Base-by-base conservation (phyloP, 1,140 invertebrate genomes). In the Drosophila bocqueti region DNA sequence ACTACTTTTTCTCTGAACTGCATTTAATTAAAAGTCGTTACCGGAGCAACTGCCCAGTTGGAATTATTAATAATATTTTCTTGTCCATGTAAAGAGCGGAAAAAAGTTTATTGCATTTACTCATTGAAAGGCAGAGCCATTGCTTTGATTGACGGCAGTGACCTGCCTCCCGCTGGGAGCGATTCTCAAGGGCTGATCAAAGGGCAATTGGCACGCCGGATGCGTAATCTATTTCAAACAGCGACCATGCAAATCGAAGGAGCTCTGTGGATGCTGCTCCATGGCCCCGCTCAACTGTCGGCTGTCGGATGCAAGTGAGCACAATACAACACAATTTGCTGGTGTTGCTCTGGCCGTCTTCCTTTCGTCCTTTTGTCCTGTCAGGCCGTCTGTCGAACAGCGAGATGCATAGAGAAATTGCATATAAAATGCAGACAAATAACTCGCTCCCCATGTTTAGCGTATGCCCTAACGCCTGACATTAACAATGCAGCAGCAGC, bases 271-370 rank as follows among this genome's bases (percentile, higher is more conserved):
- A 38, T 24, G 34, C 50, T 13, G 40, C 40, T 54, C 72, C 6
- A 57, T 50, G 21, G 50, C 74, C 77, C 62, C 76, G 26, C 26
- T 26, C 26, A 26, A 26, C 76, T 87, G 65, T 46, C 71, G 71
- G 64, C 72, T 87, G 79, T 87, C 73, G 63, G 73, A 55, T 77
- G 75, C 75, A 77, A 47, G 63, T 45, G 49, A 61, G 63, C 68
- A 87, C 84, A 89, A 87, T 87, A 87, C 84, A 87, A 87, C 82
- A 87, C 84, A 87, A 87, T 87, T 87, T 89, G 84, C 84, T 84
- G 62, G 80, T 78, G 68, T 55, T 71, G 72, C 73, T 49, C 46
- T 21, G 59, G 58, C 34, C 7, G 61, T 21, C 47, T 21, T 47
- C 50, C 73, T 34, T 50, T 47, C 40, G 59, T 76, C 65, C 60